Evolutionary conservation across 1,140 invertebrate genomes (phyloP).

Genomic region (Meloidogyne exigua): DNA sequence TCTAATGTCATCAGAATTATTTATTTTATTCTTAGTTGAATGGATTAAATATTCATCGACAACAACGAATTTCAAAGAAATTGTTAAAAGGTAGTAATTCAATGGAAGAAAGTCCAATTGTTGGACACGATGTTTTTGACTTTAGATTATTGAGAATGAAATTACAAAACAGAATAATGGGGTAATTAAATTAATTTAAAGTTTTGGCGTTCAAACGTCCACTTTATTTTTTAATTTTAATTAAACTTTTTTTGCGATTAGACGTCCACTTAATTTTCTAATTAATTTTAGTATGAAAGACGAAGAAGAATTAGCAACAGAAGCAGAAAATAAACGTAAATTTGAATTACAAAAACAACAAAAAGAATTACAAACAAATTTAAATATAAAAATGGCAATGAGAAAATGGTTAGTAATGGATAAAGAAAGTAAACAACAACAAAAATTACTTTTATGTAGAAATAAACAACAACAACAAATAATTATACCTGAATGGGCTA

Average conservation of each 20-base stretch:
- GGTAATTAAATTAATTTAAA: slow-evolving; percentile 8
- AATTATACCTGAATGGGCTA: slow-evolving; percentile 11
- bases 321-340: slow-evolving; percentile 27
- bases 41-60: background rate
- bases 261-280: background rate
- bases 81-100: background rate
- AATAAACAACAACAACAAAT: background rate
- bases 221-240: background rate
- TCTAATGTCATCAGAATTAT: background rate
- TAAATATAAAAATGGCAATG: slow-evolving; percentile 48
- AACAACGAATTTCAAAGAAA: slow-evolving; percentile 3
- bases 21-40: slow-evolving; percentile 3
- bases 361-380: slow-evolving; percentile 14
- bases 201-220: background rate
- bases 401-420: slow-evolving; percentile 44
- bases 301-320: slow-evolving; percentile 33
- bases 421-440: slow-evolving; percentile 23
- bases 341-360: slow-evolving; percentile 30
- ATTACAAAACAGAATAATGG: slow-evolving; percentile 35
- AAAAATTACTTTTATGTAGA: too few relatives aligned
- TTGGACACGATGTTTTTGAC: slow-evolving; percentile 42
- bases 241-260: background rate
- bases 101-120: slow-evolving; percentile 14
- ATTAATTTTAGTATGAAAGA: slow-evolving; percentile 29
- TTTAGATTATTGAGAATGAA: slow-evolving; percentile 37